phyloP scores from a whole-genome alignment of 2,797 vertebrate species.

The Pantherophis alleghaniensis region DNA sequence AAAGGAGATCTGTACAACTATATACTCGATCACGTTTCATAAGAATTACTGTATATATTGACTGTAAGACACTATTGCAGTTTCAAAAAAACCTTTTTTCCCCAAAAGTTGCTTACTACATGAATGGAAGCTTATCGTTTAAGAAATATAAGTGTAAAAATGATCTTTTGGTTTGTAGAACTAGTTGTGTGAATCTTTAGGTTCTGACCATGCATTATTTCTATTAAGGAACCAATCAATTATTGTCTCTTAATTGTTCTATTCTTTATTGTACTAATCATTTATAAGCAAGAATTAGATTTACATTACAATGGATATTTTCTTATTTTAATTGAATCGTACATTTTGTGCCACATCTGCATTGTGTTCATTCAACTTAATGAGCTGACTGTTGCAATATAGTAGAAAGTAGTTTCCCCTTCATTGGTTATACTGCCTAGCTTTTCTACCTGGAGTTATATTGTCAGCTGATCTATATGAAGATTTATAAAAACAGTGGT shows the following conservation, averaged over 20 bases:
- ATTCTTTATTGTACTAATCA: not conserved
- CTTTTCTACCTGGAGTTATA: not conserved
- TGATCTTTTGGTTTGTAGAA: not conserved
- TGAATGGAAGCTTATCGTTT: not conserved
- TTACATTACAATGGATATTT: not conserved
- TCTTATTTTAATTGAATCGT: not conserved
- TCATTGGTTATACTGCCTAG: not conserved
- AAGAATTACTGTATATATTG: not conserved
- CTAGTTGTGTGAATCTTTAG: not conserved
- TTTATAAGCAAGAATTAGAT: not conserved
- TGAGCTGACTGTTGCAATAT: not conserved
- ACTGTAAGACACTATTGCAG: not conserved
- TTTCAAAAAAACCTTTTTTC: not conserved
- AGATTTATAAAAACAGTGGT: not conserved
- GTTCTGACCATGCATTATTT: not conserved
- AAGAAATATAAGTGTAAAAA: not conserved
- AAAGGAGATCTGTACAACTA: not conserved
- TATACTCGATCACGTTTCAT: not conserved
- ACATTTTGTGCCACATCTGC: not conserved
- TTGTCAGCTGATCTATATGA: not conserved
- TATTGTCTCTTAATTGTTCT: not conserved
- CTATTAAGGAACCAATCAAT: not conserved
- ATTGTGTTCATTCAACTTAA: not conserved
- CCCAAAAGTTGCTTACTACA: not conserved
- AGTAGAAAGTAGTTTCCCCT: not conserved